phyloP scores from a whole-genome alignment of 1,140 invertebrate genomes.

The Theocolax elegans region DNA sequence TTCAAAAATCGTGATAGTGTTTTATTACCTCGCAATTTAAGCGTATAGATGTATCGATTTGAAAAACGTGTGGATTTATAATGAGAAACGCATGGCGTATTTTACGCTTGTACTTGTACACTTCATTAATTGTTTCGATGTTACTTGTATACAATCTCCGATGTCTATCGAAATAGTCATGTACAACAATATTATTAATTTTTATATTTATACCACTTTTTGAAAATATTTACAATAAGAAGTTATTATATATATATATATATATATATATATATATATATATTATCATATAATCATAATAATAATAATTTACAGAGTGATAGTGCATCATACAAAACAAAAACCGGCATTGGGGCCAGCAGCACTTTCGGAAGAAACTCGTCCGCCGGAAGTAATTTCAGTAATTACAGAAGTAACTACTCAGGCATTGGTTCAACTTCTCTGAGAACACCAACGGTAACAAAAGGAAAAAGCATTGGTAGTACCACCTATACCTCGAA shows the following conservation, averaged over 20 bases:
- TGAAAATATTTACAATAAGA: too few species aligned
- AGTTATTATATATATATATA: too few species aligned
- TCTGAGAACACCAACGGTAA: slow-evolving; percentile 44
- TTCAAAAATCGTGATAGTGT: background rate
- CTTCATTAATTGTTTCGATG: too few species aligned
- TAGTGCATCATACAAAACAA: slow-evolving; percentile 55
- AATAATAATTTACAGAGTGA: slow-evolving; percentile 62
- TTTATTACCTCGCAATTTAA: background rate
- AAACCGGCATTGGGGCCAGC: slow-evolving; percentile 45
- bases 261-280: too few species aligned
- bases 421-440: slow-evolving; percentile 50
- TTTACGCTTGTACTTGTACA: too few species aligned
- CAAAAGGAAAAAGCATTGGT: slow-evolving; percentile 53
- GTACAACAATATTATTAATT: too few species aligned
- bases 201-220: too few species aligned
- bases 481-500: slow-evolving; percentile 48
- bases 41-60: background rate
- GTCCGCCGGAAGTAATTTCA: slow-evolving; percentile 51
- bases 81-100: too few species aligned
- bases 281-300: too few species aligned
- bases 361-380: slow-evolving; percentile 53
- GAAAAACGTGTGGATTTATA: background rate
- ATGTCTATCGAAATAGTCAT: too few species aligned
- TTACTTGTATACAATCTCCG: too few species aligned
- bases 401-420: slow-evolving; percentile 59